Base-by-base conservation (phyloP, 2,888 invertebrate species). In the Lordiphosa andalusiaca region DNA sequence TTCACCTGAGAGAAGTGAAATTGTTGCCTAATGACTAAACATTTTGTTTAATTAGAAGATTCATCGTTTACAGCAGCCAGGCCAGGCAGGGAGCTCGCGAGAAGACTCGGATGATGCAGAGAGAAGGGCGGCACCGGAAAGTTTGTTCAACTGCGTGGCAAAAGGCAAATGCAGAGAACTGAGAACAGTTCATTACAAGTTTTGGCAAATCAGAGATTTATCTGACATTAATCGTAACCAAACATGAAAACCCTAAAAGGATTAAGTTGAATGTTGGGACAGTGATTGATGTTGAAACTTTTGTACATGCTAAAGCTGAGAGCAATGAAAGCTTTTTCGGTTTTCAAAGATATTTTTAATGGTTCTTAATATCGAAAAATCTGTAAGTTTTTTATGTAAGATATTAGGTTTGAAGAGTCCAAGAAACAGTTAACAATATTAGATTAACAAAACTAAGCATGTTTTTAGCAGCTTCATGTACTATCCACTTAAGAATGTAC, bases 1-100 rank as follows among this genome's bases (percentile, higher is more conserved):
- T 81, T 84, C 78, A 84, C 84, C 82, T 58, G 62, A 49, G 48
- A 53, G 68, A 80, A 80, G 82, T 77, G 73, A 80, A 84, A 84
- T 81, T 74, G 69, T 64, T 59, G 78, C 61, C 71, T 78, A 84
- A 81, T 84, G 84, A 77, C 84, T 65, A 67, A 60, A 69, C 84
- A 77, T 84, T 74, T 81, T 74, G 65, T 74, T 73, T 77, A 73
- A 83, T 77, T 83, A 69, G 69, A 81, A 69, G 71, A 73, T 70
- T 69, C 30, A 30, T 25, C 25, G 30, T 30, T 3, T 30, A 30
- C 77, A 76, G 77, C 81, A 61, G 44, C 25, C 25, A n/a, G 6
- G 23, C 23, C 23, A 6, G 25, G 2, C 23, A 6, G 25, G 2
- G 6, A 25, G 25, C 25, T 5, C 23, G 4, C 30, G 16, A 35